Conservation (phyloP, 1,140 invertebrate genomes). For the Andrena cerasifolii region DNA sequence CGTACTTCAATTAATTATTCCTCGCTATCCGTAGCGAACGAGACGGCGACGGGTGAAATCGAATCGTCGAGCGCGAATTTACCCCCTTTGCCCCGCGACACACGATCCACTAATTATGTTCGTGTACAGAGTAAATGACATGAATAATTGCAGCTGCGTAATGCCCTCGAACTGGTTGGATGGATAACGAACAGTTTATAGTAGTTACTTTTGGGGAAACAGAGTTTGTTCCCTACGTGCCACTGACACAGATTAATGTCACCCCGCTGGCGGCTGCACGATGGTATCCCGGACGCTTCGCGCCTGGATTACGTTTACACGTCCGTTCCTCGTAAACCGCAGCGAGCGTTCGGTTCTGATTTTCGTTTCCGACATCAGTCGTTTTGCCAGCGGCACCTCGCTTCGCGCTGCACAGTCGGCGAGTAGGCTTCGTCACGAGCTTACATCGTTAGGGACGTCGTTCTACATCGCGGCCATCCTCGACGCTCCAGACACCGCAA, state of each 20-base stretch:
- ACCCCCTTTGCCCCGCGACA: no score
- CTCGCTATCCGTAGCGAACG: not conserved
- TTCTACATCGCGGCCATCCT: not conserved
- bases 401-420: slow-evolving; percentile 50
- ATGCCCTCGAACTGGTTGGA: slow-evolving; percentile 40
- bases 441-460: no score
- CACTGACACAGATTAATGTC: slow-evolving; percentile 63
- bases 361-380: slow-evolving; percentile 39
- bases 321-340: slow-evolving; percentile 38
- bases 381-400: slow-evolving; percentile 49
- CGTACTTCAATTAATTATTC: no score
- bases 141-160: slow-evolving; percentile 32
- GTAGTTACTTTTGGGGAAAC: slow-evolving; percentile 70
- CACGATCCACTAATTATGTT: no score
- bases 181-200: slow-evolving; percentile 41
- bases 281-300: slow-evolving; percentile 56
- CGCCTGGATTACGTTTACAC: slow-evolving; percentile 44
- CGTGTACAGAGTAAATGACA: slow-evolving; percentile 12
- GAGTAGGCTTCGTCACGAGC: slow-evolving; percentile 14
- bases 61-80: no score
- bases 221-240: slow-evolving; percentile 67
- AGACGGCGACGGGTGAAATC: not conserved
- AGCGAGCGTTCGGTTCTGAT: slow-evolving; percentile 40
- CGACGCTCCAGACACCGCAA: not conserved
- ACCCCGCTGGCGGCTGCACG: slow-evolving; percentile 62